Conservation (phyloP, 2,888 invertebrate species). For the Empis livida region DNA sequence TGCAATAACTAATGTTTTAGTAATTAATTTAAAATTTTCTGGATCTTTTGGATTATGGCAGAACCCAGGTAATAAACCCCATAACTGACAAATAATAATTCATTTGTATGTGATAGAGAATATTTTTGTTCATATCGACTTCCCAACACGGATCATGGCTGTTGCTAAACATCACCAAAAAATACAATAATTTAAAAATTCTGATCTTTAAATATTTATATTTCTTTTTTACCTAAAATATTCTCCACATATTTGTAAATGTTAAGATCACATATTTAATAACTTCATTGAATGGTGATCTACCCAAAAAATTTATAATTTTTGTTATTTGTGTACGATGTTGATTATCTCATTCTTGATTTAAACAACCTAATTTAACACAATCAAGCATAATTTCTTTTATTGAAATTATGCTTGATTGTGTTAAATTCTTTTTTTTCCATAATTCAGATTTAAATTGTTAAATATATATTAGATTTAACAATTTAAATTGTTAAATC, state of each 20-base stretch:
- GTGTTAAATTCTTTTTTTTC: too few species aligned
- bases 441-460: constrained; percentile 51
- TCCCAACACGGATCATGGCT: constrained; percentile 45
- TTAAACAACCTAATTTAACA: too few species aligned
- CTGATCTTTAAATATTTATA: background rate
- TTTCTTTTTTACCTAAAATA: constrained; percentile 24
- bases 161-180: constrained; percentile 34
- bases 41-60: constrained; percentile 69
- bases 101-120: constrained; percentile 53
- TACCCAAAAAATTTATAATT: constrained; percentile 22
- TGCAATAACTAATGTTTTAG: too few species aligned
- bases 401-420: too few species aligned
- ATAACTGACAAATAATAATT: constrained; percentile 69
- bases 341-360: too few species aligned
- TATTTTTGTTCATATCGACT: constrained; percentile 44
- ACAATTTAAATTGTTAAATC: too few species aligned
- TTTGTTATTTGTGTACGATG: too few species aligned
- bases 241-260: constrained; percentile 40
- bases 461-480: too few species aligned
- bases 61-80: constrained; percentile 85
- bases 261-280: constrained; percentile 43
- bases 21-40: constrained; percentile 58
- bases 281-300: constrained; percentile 31
- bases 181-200: too few species aligned
- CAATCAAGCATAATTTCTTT: constrained; percentile 56